Base-by-base conservation (phyloP, 1,140 invertebrate genomes). In the Subanguina moxae region DNA sequence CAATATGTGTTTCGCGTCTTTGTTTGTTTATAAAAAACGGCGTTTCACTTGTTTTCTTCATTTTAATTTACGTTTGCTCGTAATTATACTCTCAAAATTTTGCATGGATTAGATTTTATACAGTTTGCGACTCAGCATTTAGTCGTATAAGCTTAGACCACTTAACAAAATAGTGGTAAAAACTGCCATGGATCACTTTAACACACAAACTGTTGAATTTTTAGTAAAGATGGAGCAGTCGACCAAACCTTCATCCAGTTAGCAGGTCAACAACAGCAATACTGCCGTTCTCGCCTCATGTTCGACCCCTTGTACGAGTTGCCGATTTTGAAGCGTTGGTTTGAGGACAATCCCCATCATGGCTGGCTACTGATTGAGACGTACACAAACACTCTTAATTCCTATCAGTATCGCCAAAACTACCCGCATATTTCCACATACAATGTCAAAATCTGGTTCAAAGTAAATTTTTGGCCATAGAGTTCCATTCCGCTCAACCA, bases 401-500 rank as follows among this genome's bases (percentile, higher is more conserved):
- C 62, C 11, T 68, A 73, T 15, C 69, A 63, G 11, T 81, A 81
- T 56, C 69, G 80, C 21, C 78, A 81, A 43, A 82, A 75, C 56
- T 81, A 81, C 42, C 80, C 80, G 30, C 80, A 72, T 11, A 80
- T 81, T 52, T 75, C 71, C 38, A 77, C 78, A 13, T 80, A 80
- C 65, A 80, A 80, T 61, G 79, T 80, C 23, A 80, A 80, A 64
- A 80, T 80, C 64, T 81, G 79, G 79, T 80, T 80, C 73, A 80
- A 78, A 30, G 62, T 52, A 27, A 19, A n/a, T 9, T n/a, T 19
- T 19, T 38, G 23, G 19, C 52, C 5, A 8, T 28, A 13, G 11
- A n/a, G n/a, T 43, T 13, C 11, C 19, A 58, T n/a, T n/a, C n/a
- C n/a, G n/a, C n/a, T n/a, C n/a, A n/a, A n/a, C n/a, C n/a, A n/a